Evolutionary conservation across 2,797 vertebrate genomes (phyloP).

Genomic region (Enteromius treurensis): DNA sequence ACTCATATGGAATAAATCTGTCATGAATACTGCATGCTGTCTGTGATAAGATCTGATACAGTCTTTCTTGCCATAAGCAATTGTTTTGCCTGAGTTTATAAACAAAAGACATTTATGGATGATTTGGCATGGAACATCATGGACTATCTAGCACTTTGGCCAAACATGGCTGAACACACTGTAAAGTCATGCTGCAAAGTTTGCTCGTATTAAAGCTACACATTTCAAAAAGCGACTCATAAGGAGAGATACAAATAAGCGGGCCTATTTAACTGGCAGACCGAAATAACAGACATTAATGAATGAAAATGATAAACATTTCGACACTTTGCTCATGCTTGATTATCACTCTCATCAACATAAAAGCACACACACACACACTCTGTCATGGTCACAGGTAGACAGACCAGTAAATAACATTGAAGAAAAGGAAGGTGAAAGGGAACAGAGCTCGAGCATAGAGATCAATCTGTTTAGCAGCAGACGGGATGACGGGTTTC

Average conservation of each 20-base stretch:
- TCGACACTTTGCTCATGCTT: conserved; percentile 30
- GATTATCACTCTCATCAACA: conserved; percentile 11
- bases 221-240: conserved; percentile 20
- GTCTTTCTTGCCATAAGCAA: conserved; percentile 25
- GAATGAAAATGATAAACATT: conserved; percentile 4
- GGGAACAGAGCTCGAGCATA: conserved; percentile 95
- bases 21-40: conserved; percentile 18
- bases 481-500: conserved; percentile 94
- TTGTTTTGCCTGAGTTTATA: conserved; percentile 39
- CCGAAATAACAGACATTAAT: conserved; percentile 1
- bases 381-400: conserved; percentile 85
- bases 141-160: background rate
- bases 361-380: conserved; percentile 15
- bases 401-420: conserved; percentile 96
- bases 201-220: conserved; percentile 19
- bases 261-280: conserved; percentile 23
- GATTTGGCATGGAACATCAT: conserved; percentile 33
- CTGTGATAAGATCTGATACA: conserved; percentile 38
- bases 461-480: conserved; percentile 93
- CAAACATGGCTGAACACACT: conserved; percentile 17
- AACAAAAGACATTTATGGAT: conserved; percentile 33
- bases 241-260: conserved; percentile 28
- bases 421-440: conserved; percentile 96
- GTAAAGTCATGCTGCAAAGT: conserved; percentile 45
- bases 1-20: background rate